Evolutionary conservation across 2,888 invertebrate genomes (phyloP).

Genomic region (Cephus pulcher): DNA sequence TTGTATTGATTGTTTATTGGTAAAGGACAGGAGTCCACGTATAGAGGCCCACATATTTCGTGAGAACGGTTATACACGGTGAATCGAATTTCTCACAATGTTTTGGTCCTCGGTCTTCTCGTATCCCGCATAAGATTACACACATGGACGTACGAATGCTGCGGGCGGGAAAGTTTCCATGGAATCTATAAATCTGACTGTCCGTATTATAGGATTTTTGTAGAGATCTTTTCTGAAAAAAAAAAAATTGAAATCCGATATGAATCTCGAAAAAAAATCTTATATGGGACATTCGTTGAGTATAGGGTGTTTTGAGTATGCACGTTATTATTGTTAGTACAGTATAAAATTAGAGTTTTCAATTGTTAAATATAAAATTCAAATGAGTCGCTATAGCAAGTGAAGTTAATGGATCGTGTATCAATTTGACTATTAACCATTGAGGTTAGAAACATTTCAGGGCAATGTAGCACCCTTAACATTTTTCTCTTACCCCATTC

Average conservation of each 20-base stretch:
- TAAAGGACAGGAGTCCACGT: background rate
- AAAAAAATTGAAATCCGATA: background rate
- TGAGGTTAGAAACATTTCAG: conserved; percentile 28
- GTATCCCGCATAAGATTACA: conserved; percentile 48
- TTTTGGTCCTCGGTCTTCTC: conserved; percentile 16
- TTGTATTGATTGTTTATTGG: background rate
- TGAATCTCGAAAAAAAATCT: background rate
- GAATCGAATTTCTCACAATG: conserved; percentile 43
- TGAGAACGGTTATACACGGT: conserved; percentile 41
- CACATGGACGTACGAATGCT: conserved; percentile 21
- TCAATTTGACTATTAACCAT: conserved; percentile 14
- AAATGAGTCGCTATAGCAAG: background rate
- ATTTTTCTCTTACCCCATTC: background rate
- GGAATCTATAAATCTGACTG: conserved; percentile 4
- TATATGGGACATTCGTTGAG: background rate
- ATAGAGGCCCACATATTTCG: conserved; percentile 49
- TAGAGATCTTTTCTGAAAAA: background rate
- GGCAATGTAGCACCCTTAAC: conserved; percentile 29
- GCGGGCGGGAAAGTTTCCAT: conserved; percentile 23
- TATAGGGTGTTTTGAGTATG: background rate
- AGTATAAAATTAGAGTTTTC: background rate
- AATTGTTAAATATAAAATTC: background rate
- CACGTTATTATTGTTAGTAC: background rate
- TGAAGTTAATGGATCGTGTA: background rate
- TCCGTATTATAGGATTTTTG: background rate